Percentiles rank a stretch among this genome's conserved stretches.
These are phyloP conservation scores for Cheirogaleus medius DNA, from an alignment of 2,113 vertebrate species.

Conservation along the genomic window DNA sequence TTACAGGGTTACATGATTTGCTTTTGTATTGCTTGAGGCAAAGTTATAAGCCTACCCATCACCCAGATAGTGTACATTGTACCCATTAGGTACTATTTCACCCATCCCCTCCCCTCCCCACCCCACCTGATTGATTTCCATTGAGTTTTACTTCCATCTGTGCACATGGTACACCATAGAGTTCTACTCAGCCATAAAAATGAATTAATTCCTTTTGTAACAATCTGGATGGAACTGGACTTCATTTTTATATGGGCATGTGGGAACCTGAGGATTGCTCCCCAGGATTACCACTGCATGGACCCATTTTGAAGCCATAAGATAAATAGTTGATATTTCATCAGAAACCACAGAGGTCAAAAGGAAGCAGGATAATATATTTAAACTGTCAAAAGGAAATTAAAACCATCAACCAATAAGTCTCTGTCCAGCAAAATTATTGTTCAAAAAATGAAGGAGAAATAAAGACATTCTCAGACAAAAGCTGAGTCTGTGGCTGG, in stretches of 20 bases:
- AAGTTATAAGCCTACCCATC: too few relatives aligned
- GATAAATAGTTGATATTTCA: neutral
- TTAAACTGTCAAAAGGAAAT: neutral
- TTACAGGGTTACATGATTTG: too few relatives aligned
- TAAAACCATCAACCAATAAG: neutral
- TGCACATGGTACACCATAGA: too few relatives aligned
- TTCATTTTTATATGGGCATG: neutral
- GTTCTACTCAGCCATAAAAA: too few relatives aligned
- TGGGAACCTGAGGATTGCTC: neutral
- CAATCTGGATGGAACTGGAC: neutral
- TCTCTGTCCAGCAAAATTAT: neutral
- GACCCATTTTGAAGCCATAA: neutral
- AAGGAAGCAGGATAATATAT: neutral
- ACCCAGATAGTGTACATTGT: too few relatives aligned
- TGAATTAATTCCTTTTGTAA: too few relatives aligned
- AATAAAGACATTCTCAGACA: neutral
- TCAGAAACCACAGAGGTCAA: neutral
- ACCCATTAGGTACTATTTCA: too few relatives aligned
- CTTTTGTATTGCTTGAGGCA: too few relatives aligned
- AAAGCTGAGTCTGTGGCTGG: neutral
- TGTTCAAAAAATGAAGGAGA: neutral
- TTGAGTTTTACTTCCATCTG: too few relatives aligned
- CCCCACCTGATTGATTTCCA: too few relatives aligned
- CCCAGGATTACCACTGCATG: neutral
- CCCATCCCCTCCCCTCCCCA: too few relatives aligned